A percentile compares a stretch with the other conserved stretches of the same genome.
phyloP scores from a whole-genome alignment of 2,888 invertebrate genomes.

The Nemotelus nigrinus region DNA sequence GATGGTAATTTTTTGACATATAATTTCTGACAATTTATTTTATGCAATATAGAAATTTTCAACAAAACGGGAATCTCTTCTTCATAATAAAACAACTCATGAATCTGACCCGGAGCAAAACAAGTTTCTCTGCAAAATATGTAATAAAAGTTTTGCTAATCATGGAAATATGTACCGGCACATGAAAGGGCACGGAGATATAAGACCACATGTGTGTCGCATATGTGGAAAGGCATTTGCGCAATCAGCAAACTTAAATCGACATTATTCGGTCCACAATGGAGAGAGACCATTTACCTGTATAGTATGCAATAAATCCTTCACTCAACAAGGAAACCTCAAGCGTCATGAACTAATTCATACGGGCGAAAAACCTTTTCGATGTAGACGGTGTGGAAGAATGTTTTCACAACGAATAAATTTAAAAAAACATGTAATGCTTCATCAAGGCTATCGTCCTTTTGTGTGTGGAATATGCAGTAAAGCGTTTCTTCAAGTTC shows the following conservation, averaged over 20 bases:
- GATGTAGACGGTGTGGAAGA: conserved; percentile 62
- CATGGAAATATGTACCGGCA: conserved; percentile 63
- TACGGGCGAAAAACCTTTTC: conserved; percentile 64
- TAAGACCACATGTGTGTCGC: conserved; percentile 61
- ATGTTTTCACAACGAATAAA: conserved; percentile 64
- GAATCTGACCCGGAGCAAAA: conserved; percentile 60
- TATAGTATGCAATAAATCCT: conserved; percentile 61
- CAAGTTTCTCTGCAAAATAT: conserved; percentile 62
- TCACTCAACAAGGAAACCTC: conserved; percentile 64
- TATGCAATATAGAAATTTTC: conserved; percentile 57
- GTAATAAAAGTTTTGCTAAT: conserved; percentile 62
- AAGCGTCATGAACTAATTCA: conserved; percentile 63
- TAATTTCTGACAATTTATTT: not conserved
- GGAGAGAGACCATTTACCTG: conserved; percentile 63
- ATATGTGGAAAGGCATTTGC: conserved; percentile 63
- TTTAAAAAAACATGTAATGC: conserved; percentile 64
- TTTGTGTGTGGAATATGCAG: conserved; percentile 61
- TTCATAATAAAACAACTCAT: conserved; percentile 63
- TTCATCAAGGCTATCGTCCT: conserved; percentile 62
- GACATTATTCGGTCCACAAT: conserved; percentile 63
- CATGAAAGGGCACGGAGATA: conserved; percentile 64
- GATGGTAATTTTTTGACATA: conserved; percentile 14
- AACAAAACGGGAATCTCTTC: conserved; percentile 62
- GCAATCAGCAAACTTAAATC: conserved; percentile 61
- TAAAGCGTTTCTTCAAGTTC: conserved; percentile 62